Percentiles rank a stretch among this genome's conserved stretches.
These are phyloP conservation scores for Metallyticus violacea DNA, from an alignment of 2,888 invertebrate species.

Conservation along the genomic window DNA sequence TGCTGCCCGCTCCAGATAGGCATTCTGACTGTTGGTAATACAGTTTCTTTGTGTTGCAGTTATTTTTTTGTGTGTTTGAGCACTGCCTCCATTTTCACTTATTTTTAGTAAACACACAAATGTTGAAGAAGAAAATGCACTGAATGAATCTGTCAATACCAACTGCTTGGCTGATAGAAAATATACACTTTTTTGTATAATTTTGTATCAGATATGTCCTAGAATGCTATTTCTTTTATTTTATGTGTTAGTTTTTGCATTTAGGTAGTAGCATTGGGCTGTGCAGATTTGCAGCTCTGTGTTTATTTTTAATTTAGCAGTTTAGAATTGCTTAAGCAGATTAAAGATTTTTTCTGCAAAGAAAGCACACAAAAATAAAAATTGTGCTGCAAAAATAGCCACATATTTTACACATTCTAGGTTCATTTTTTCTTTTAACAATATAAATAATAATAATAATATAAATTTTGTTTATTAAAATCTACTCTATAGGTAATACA, in stretches of 20 bases:
- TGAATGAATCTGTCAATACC: conserved; percentile 9
- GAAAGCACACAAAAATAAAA: too few relatives aligned
- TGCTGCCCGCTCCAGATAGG: background rate
- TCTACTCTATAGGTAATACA: too few relatives aligned
- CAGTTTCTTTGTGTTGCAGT: conserved; percentile 8
- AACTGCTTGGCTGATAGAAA: conserved; percentile 9
- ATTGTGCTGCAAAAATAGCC: too few relatives aligned
- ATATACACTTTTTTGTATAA: background rate
- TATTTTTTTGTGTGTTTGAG: background rate
- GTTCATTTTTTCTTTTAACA: too few relatives aligned
- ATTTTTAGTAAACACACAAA: background rate
- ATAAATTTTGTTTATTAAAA: too few relatives aligned
- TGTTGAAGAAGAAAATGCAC: conserved; percentile 7
- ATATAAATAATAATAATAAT: too few relatives aligned
- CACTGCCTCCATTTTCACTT: conserved; percentile 6
- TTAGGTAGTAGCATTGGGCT: background rate
- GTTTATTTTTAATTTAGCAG: too few relatives aligned
- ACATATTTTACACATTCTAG: too few relatives aligned
- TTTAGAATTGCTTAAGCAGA: too few relatives aligned
- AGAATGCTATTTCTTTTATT: conserved; percentile 4
- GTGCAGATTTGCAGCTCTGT: too few relatives aligned
- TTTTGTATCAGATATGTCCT: background rate
- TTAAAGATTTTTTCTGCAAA: too few relatives aligned
- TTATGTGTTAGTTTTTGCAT: conserved; percentile 4
- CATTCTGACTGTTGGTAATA: background rate